Percentiles rank a stretch among this genome's conserved stretches.
Evolutionary conservation across 2,113 vertebrate genomes (phyloP).

Genomic region (Cyprinodon variegatus): DNA sequence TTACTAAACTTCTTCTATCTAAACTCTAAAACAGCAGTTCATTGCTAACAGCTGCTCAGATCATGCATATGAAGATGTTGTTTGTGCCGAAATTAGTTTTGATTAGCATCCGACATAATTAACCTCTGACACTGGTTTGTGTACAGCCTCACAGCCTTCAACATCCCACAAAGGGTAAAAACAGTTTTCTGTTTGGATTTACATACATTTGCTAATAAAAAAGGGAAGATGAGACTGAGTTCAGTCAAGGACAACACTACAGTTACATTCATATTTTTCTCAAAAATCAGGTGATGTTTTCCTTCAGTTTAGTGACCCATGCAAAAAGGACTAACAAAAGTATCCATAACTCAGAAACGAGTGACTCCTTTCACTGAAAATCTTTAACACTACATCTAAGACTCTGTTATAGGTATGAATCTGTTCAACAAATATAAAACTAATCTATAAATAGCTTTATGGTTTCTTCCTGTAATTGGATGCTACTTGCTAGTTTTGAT

Average conservation of each 20-base stretch:
- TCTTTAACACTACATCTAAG: not conserved
- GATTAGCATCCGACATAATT: slow-evolving; percentile 4
- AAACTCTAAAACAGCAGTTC: not conserved
- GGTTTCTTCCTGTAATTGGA: not conserved
- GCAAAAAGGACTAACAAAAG: not conserved
- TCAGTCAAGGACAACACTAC: slow-evolving; percentile 35
- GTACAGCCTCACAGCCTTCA: not conserved
- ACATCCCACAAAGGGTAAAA: slow-evolving; percentile 24
- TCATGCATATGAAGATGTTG: slow-evolving; percentile 39
- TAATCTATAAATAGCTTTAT: not conserved
- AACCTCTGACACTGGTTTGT: not conserved
- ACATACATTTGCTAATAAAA: slow-evolving; percentile 34
- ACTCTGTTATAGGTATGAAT: not conserved
- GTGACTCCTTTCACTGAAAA: not conserved
- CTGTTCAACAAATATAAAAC: not conserved
- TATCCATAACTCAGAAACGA: not conserved
- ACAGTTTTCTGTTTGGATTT: slow-evolving; percentile 29
- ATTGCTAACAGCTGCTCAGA: slow-evolving; percentile 24
- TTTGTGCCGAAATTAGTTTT: slow-evolving; percentile 34
- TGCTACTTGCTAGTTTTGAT: not conserved
- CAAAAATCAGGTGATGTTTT: slow-evolving; percentile 5
- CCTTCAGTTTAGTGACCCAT: slow-evolving; percentile 1
- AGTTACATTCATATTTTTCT: not conserved
- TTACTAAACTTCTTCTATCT: not conserved
- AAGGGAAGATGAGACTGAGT: slow-evolving; percentile 7